phyloP scores from a whole-genome alignment of 2,113 vertebrate species.

The Sialia sialis region DNA sequence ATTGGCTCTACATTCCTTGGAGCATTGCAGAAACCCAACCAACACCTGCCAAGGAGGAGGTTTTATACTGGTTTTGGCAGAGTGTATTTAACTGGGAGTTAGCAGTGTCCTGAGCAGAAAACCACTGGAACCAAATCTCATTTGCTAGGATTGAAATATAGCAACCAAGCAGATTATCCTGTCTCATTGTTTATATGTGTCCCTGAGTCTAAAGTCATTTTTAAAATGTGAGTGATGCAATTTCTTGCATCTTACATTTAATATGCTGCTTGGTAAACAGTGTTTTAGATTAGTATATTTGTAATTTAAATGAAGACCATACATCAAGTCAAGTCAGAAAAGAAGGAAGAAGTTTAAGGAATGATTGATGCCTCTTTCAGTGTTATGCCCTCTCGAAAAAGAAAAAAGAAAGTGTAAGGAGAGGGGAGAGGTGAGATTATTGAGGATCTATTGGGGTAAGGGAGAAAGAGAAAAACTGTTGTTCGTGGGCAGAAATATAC shows the following conservation, averaged over 20 bases:
- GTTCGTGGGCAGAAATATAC: slow-evolving; percentile 54
- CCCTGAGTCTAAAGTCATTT: slow-evolving; percentile 74
- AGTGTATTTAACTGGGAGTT: background rate
- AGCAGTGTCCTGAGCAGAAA: slow-evolving; percentile 56
- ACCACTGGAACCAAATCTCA: slow-evolving; percentile 52
- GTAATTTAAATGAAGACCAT: slow-evolving; percentile 84
- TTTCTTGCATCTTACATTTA: slow-evolving; percentile 79
- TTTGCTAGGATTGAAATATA: slow-evolving; percentile 58
- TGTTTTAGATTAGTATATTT: slow-evolving; percentile 79
- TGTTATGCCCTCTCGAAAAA: slow-evolving; percentile 41
- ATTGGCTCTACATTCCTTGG: background rate
- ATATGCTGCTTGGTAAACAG: slow-evolving; percentile 80
- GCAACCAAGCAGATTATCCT: slow-evolving; percentile 48
- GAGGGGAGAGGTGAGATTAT: slow-evolving; percentile 10
- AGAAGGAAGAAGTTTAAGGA: slow-evolving; percentile 73
- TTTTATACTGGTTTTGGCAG: slow-evolving; percentile 32
- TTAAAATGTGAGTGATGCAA: slow-evolving; percentile 77
- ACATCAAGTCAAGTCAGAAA: slow-evolving; percentile 73
- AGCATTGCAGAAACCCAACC: background rate
- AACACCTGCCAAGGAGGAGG: background rate
- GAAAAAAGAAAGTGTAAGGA: slow-evolving; percentile 7
- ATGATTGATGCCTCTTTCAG: slow-evolving; percentile 72
- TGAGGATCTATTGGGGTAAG: background rate
- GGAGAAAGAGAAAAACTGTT: slow-evolving; percentile 8
- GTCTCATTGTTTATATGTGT: slow-evolving; percentile 66